Evolutionary conservation across 2,888 invertebrate genomes (phyloP), one percentile per base, ranked within the genome.

Genomic region (Junonia oenone): DNA sequence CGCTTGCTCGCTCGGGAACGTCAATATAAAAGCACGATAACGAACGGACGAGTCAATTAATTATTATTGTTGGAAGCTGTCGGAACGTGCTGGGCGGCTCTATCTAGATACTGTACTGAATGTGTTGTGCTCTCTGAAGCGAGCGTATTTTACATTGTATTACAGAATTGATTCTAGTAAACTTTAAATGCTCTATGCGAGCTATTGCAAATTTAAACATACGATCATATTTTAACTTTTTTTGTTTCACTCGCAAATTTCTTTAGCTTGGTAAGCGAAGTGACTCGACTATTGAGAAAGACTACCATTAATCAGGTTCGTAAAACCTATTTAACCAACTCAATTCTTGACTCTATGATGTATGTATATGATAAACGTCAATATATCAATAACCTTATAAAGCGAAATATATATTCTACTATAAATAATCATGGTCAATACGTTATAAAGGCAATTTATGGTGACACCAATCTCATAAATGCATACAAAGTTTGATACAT

Each of bases 31-130:
- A 86, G 89, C 87, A 87, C 83, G 88, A 90, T 88, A 89, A 89
- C 89, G 87, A 89, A 90, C 85, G 85, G 88, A 89, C 88, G 86
- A 89, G 88, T 90, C 90, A 89, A 90, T 89, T 90, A 90, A 89
- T 89, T 89, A 89, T 89, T 88, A 87, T 89, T 87, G 88, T 88
- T 89, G 85, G 81, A 81, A 84, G 83, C 83, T 87, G 85, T 86
- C 82, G 83, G 81, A 76, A 83, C 81, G 76, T 81, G 77, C 78
- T 75, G 74, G 72, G 71, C 76, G 65, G 73, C 73, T 81, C 72
- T 76, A 78, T 81, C 77, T 76, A 76, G 78, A 78, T 75, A 73
- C 68, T 72, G 75, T 73, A 71, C 73, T 69, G 55, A 48, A 58
- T 64, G 70, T 76, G 71, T 69, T 71, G 65, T 69, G 64, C 67